Evolutionary conservation across 2,797 vertebrate species (phyloP).

Genomic region (Falco naumanni): DNA sequence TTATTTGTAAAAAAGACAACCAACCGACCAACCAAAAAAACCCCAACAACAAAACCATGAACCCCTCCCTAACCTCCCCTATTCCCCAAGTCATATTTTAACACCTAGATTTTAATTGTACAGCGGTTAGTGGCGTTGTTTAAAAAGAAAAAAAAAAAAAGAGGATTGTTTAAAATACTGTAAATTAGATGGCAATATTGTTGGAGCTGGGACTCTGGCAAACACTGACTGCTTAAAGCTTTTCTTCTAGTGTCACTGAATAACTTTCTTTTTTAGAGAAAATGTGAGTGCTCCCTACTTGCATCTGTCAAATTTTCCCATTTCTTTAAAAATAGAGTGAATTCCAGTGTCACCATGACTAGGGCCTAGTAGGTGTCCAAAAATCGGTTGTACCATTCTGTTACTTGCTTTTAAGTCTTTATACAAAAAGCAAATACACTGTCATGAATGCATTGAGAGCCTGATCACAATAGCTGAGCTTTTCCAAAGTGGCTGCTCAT

Average conservation of each 20-base stretch:
- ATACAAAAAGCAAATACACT: background rate
- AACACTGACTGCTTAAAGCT: slow-evolving; percentile 65
- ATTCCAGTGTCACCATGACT: background rate
- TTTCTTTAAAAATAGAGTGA: slow-evolving; percentile 4
- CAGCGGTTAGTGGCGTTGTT: slow-evolving; percentile 73
- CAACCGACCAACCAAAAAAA: slow-evolving; percentile 30
- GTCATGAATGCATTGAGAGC: background rate
- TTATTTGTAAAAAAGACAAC: slow-evolving; percentile 80
- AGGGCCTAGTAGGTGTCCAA: background rate
- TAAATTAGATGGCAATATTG: slow-evolving; percentile 75
- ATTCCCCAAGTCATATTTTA: slow-evolving; percentile 71
- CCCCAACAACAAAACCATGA: slow-evolving; percentile 4
- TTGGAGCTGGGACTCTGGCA: slow-evolving; percentile 82
- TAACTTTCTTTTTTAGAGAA: slow-evolving; percentile 62
- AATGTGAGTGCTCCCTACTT: slow-evolving; percentile 55
- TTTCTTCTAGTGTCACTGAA: slow-evolving; percentile 69
- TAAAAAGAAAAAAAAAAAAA: slow-evolving; percentile 62
- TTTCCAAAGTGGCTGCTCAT: background rate
- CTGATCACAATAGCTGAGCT: background rate
- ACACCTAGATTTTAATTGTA: slow-evolving; percentile 80
- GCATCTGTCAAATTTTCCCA: background rate
- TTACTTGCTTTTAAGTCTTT: background rate
- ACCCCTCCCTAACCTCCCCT: background rate
- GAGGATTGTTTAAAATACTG: slow-evolving; percentile 76
- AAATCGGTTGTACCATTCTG: background rate